Percentiles rank a stretch among this genome's conserved stretches.
These are phyloP conservation scores for Anthoscopus minutus DNA, from an alignment of 2,113 vertebrate genomes.

Conservation along the genomic window DNA sequence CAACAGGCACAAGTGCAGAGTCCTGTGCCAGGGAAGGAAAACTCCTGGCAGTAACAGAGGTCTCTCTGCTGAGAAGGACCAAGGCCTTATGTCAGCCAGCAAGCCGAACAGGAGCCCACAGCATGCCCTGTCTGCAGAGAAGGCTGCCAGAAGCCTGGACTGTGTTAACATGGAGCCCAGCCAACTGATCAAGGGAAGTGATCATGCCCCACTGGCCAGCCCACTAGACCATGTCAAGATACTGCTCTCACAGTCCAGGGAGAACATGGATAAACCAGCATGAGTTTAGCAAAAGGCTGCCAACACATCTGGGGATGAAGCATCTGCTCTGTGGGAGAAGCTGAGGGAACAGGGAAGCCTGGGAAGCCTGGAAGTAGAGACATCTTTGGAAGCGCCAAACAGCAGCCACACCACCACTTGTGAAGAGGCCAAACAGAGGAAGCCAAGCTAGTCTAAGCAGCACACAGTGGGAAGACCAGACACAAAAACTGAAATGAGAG, in stretches of 20 bases:
- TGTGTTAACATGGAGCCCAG: background rate
- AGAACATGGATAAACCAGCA: background rate
- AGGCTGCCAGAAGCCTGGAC: background rate
- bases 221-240: rapidly evolving
- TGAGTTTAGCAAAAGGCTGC: background rate
- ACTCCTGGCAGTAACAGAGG: background rate
- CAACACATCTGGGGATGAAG: background rate
- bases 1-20: background rate
- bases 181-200: rapidly evolving
- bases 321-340: background rate
- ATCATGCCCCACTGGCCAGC: background rate
- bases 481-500: background rate
- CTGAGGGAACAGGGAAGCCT: background rate
- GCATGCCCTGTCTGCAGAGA: background rate
- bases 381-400: background rate
- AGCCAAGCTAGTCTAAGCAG: background rate
- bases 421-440: background rate
- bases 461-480: background rate
- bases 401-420: background rate
- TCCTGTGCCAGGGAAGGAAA: background rate
- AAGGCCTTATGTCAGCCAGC: background rate
- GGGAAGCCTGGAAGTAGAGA: background rate
- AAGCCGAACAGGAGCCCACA: rapidly evolving
- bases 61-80: background rate
- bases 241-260: background rate